Evolutionary conservation across 2,113 vertebrate species (phyloP).

Genomic region (Acrocephalus arundinaceus): DNA sequence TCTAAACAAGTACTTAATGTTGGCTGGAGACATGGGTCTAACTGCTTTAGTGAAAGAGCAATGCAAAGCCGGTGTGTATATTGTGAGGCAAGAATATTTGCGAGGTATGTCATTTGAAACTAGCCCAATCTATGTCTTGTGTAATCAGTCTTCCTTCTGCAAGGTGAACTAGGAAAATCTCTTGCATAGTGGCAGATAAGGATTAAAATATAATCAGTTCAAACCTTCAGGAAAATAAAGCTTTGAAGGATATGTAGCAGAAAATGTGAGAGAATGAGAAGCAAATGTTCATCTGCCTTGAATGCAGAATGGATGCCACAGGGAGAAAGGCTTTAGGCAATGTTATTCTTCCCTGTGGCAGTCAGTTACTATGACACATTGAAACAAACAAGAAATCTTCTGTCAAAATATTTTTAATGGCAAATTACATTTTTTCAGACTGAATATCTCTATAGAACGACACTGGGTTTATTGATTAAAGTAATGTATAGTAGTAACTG

Average conservation of each 20-base stretch:
- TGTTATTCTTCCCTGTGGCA: conserved; percentile 24
- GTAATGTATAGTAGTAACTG: not conserved
- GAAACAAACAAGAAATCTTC: conserved; percentile 26
- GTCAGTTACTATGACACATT: not conserved
- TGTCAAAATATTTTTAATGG: conserved; percentile 50
- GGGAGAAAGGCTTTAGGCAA: conserved; percentile 40
- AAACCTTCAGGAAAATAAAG: not conserved
- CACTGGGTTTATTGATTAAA: not conserved
- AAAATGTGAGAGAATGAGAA: conserved; percentile 9
- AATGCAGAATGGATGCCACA: conserved; percentile 10
- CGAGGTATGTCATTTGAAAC: not conserved
- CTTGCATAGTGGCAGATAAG: not conserved
- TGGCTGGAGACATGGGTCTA: not conserved
- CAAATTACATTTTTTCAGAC: conserved; percentile 7
- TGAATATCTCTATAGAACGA: not conserved
- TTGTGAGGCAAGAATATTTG: not conserved
- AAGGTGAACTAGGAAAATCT: not conserved
- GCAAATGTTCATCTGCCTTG: conserved; percentile 31
- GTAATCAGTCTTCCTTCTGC: not conserved
- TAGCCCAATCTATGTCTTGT: not conserved
- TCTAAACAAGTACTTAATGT: not conserved
- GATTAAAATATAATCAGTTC: conserved; percentile 19
- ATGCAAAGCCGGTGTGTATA: not conserved
- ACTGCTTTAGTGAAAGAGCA: not conserved
- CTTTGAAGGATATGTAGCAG: conserved; percentile 15